phyloP scores from a whole-genome alignment of 2,797 vertebrate genomes.

The Anas acuta region DNA sequence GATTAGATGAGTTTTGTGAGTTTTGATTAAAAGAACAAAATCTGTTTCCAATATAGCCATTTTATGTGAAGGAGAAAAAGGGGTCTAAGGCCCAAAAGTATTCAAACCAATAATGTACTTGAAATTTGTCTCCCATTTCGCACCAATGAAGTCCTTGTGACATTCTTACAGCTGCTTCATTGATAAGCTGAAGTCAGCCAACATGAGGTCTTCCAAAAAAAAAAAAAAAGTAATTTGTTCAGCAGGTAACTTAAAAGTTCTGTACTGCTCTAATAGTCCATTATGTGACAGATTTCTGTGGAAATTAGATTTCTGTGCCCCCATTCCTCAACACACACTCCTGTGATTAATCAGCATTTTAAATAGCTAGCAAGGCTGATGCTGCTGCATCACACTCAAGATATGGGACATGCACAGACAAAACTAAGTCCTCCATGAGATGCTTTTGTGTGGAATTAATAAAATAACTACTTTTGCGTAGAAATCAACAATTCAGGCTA shows the following conservation, averaged over 20 bases:
- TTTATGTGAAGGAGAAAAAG: not conserved
- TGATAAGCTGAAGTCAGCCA: constrained; percentile 41
- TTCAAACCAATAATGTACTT: not conserved
- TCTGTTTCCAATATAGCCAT: not conserved
- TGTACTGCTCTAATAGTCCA: constrained; percentile 11
- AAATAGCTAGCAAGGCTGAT: not conserved
- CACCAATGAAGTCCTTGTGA: not conserved
- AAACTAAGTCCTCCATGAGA: not conserved
- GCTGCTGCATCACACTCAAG: not conserved
- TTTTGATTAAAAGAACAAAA: not conserved
- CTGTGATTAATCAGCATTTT: not conserved
- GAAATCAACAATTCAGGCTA: not conserved
- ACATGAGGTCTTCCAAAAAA: constrained; percentile 50
- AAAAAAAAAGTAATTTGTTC: constrained; percentile 40
- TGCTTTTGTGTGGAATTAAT: not conserved
- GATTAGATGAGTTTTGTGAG: not conserved
- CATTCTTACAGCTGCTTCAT: constrained; percentile 32
- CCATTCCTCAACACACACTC: not conserved
- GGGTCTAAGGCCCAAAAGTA: not conserved
- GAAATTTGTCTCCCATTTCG: not conserved
- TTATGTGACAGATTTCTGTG: not conserved
- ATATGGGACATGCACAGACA: not conserved
- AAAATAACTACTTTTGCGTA: not conserved
- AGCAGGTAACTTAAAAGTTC: not conserved
- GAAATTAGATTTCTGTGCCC: not conserved